Evolutionary conservation across 2,888 invertebrate genomes (phyloP), one percentile per base, ranked within the genome.

Genomic region (Arctia plantaginis): DNA sequence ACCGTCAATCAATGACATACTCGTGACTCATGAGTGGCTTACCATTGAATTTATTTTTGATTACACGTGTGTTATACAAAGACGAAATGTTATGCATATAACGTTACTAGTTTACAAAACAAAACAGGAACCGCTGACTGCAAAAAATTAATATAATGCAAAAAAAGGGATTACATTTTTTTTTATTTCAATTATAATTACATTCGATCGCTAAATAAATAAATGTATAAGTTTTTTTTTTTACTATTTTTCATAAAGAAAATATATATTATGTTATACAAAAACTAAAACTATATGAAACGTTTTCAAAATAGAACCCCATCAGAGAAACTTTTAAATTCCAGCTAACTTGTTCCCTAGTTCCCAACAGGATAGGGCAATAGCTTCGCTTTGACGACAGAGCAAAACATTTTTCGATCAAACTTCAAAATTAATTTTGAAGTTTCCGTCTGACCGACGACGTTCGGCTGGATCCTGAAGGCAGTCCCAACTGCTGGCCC

Each of bases 401-500:
- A 87, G 89, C 83, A 90, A 90, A 92, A 92, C 88, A 93, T 93
- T 93, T 93, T 93, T 93, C 93, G 90, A 93, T 93, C 91, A 91
- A 94, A 94, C 90, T 93, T 93, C 79, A 87, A 93, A 93, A 93
- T 93, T 94, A 93, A 93, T 93, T 93, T 93, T 88, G 88, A 93
- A 93, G 91, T 93, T 92, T 87, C 88, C 87, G 86, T 89, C 90
- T 90, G 91, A 90, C 90, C 91, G 87, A 83, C 91, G 87, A 83
- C 86, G 89, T 82, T 88, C 86, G 84, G 83, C 85, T 79, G 80
- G 84, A 86, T 86, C 82, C 85, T 81, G 82, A 82, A 87, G 87
- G 79, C 80, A 81, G 83, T 81, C 85, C 86, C 86, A 86, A 88
- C 90, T 86, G 88, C 83, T 87, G 86, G 84, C 86, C 82, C 80